These are phyloP conservation scores for Melolontha melolontha DNA, from an alignment of 2,888 invertebrate species.

Conservation along the genomic window DNA sequence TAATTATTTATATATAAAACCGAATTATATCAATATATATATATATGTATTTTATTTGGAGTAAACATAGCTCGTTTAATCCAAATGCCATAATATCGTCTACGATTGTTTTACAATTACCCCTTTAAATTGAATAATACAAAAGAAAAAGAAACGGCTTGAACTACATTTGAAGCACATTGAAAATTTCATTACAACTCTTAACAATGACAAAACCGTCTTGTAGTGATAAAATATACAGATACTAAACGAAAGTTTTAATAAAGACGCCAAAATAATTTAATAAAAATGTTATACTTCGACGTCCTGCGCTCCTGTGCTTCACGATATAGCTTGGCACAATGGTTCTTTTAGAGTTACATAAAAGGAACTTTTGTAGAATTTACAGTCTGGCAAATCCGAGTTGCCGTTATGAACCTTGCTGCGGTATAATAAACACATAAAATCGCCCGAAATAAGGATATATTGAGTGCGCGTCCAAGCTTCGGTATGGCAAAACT, in stretches of 20 bases:
- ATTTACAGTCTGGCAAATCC: conserved; percentile 64
- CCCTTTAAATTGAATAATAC: background rate
- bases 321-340: conserved; percentile 17
- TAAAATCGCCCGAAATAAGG: conserved; percentile 67
- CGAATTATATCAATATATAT: too few species aligned
- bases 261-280: conserved; percentile 34
- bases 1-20: too few species aligned
- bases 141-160: background rate
- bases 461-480: conserved; percentile 65
- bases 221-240: conserved; percentile 5
- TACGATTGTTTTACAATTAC: too few species aligned
- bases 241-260: conserved; percentile 31
- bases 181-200: conserved; percentile 28
- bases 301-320: conserved; percentile 23
- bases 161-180: background rate
- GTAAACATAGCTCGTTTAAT: too few species aligned
- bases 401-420: conserved; percentile 64
- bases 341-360: conserved; percentile 23
- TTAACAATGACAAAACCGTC: conserved; percentile 7
- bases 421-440: conserved; percentile 67
- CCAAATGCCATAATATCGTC: too few species aligned
- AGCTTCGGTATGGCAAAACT: conserved; percentile 56
- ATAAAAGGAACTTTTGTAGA: conserved; percentile 58
- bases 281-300: conserved; percentile 36
- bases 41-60: too few species aligned